phyloP scores from a whole-genome alignment of 2,113 vertebrate species.

The Hirundichthys speculiger region DNA sequence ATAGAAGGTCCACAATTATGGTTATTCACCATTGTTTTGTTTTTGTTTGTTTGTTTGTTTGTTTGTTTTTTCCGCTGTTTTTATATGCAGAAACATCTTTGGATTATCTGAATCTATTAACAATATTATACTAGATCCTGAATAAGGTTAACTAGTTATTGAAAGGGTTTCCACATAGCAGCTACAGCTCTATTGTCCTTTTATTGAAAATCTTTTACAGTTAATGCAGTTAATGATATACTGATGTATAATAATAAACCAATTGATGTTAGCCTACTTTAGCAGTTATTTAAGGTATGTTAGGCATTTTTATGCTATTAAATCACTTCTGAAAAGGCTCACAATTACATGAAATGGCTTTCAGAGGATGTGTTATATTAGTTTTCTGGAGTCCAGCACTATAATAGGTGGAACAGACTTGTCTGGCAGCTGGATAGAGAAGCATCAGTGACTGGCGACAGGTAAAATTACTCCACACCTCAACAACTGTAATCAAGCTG shows the following conservation, averaged over 20 bases:
- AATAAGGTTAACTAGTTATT: no score
- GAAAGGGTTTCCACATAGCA: no score
- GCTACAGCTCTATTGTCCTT: no score
- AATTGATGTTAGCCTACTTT: background rate
- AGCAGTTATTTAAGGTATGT: background rate
- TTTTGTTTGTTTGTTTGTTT: no score
- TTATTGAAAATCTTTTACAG: no score
- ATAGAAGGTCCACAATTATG: no score
- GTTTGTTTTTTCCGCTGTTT: no score
- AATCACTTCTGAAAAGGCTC: constrained; percentile 1
- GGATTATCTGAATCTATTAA: no score
- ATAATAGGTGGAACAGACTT: background rate
- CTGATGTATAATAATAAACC: background rate
- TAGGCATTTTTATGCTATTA: background rate
- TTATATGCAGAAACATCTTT: no score
- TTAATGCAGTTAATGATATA: background rate
- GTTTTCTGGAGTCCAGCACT: background rate
- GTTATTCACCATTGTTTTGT: no score
- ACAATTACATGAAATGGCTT: constrained; percentile 7
- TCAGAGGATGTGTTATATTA: background rate
- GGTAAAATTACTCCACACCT: constrained; percentile 37
- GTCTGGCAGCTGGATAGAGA: constrained; percentile 19
- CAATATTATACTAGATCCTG: no score
- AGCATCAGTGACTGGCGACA: constrained; percentile 31
- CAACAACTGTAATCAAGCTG: constrained; percentile 38